Evolutionary conservation across 2,888 invertebrate genomes (phyloP).

Genomic region (Opisthograptis luteolata): DNA sequence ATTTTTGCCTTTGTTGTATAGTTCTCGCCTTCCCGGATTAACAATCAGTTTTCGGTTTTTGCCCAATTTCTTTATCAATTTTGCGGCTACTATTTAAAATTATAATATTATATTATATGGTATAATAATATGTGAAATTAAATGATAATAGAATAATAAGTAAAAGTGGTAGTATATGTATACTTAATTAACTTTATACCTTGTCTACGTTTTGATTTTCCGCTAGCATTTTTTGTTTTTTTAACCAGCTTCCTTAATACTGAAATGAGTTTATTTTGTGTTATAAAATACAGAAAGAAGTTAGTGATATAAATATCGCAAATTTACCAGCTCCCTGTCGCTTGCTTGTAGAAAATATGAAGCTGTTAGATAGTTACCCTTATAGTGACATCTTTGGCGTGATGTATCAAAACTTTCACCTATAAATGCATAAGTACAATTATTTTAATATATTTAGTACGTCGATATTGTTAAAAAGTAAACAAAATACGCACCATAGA

Average conservation of each 20-base stretch:
- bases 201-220: slow-evolving; percentile 13
- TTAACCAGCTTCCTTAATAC: slow-evolving; percentile 33
- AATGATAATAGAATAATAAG: too few relatives aligned
- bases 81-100: too few relatives aligned
- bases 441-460: too few relatives aligned
- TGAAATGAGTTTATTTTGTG: slow-evolving; percentile 12
- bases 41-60: slow-evolving; percentile 23
- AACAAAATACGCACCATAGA: slow-evolving; percentile 5
- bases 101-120: too few relatives aligned
- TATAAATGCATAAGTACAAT: not conserved
- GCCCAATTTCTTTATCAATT: slow-evolving; percentile 17
- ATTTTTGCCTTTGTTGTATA: not conserved
- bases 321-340: too few relatives aligned
- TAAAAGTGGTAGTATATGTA: too few relatives aligned
- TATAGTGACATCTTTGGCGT: slow-evolving; percentile 37
- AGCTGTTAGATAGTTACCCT: slow-evolving; percentile 28
- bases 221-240: not conserved
- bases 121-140: too few relatives aligned
- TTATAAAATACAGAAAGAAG: too few relatives aligned
- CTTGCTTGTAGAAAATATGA: too few relatives aligned
- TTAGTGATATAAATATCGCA: too few relatives aligned
- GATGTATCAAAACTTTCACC: not conserved
- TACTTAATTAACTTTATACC: too few relatives aligned
- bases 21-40: slow-evolving; percentile 20
- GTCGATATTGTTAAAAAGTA: too few relatives aligned